Evolutionary conservation across 2,888 invertebrate species (phyloP), one percentile per base, ranked within the genome.

Genomic region (Hipparchia semele): DNA sequence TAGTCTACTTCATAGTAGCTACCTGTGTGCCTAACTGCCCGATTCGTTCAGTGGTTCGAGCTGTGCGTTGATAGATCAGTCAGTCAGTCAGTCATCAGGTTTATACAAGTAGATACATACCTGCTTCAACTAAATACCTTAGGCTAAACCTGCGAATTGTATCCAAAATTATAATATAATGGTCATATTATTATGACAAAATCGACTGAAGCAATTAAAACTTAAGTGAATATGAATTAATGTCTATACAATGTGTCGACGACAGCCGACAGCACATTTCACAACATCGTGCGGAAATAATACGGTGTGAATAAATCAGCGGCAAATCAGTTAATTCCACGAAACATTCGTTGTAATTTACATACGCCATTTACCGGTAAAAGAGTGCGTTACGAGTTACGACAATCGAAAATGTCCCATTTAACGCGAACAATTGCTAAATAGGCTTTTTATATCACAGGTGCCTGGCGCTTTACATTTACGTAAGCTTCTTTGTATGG

Each of bases 361-460:
- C 74, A 74, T 69, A 79, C 80, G 75, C 78, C 75, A 73, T 80
- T 79, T 80, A 80, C 79, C 79, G 79, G 77, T 70, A 75, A 79
- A 82, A 81, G 76, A 84, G 81, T 82, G 80, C 82, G 83, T 83
- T 82, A 49, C 49, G 49, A 39, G 39, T 49, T 49, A 77, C 80
- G 79, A 76, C 79, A 77, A 80, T 78, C 77, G 81, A 76, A 79
- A 83, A 82, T 79, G 81, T 79, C 75, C 81, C 80, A 80, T 83
- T 82, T 80, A 80, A 81, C 53, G 75, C 73, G 78, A 76, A 79
- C 82, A 85, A 85, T 84, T 81, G 83, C 80, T 78, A 81, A 82
- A 82, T 78, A 80, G 79, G 80, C 80, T 81, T 79, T 79, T 45
- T 46, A 4, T 39, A 39, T 39, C 5, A 39, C 39, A 39, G 39